Percentiles rank a stretch among this genome's conserved stretches.
Conservation (phyloP, 1,140 invertebrate species). For the Chrysoperla carnea region DNA sequence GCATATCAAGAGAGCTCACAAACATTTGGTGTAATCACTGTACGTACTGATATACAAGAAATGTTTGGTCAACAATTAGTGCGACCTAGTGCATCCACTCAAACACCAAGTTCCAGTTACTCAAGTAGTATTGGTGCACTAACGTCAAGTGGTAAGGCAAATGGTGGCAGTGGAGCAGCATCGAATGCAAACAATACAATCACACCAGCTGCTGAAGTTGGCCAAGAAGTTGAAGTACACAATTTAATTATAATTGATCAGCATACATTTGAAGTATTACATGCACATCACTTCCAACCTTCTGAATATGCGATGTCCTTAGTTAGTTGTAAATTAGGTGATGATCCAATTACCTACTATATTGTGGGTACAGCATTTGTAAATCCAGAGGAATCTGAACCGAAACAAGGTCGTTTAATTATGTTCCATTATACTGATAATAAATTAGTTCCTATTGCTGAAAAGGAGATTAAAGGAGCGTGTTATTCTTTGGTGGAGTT, state of each 20-base stretch:
- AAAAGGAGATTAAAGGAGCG: conserved; percentile 89
- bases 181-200: conserved; percentile 1
- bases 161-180: conserved; percentile 7
- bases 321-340: conserved; percentile 77
- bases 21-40: conserved; percentile 88
- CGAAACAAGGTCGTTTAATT: conserved; percentile 74
- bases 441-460: conserved; percentile 75
- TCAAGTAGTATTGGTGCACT: conserved; percentile 24
- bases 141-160: conserved; percentile 17
- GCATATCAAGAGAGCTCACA: conserved; percentile 88
- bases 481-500: conserved; percentile 86
- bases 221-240: conserved; percentile 81
- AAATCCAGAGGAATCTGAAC: conserved; percentile 87
- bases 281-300: conserved; percentile 77
- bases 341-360: conserved; percentile 84
- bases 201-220: conserved; percentile 29
- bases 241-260: conserved; percentile 89
- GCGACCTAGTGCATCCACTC: conserved; percentile 60
- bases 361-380: conserved; percentile 88
- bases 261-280: conserved; percentile 92
- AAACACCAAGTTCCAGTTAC: conserved; percentile 36
- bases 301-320: conserved; percentile 81
- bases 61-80: conserved; percentile 43
- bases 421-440: conserved; percentile 85
- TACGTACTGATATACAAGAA: conserved; percentile 73